Evolutionary conservation across 2,113 vertebrate species (phyloP).

Genomic region (Sisor rabdophorus): DNA sequence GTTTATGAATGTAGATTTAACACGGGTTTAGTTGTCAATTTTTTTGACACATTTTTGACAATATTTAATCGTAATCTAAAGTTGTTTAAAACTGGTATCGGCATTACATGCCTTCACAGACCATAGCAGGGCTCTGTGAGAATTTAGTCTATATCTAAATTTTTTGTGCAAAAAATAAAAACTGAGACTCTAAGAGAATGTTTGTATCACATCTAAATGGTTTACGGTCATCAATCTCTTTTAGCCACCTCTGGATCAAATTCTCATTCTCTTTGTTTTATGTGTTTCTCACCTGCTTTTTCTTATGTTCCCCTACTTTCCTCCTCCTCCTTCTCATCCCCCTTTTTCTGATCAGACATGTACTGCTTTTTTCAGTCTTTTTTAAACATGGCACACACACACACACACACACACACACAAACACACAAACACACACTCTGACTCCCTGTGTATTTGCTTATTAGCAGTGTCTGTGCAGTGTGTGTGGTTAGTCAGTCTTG

Average conservation of each 20-base stretch:
- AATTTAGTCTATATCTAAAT: background rate
- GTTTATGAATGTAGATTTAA: background rate
- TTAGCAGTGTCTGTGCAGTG: slow-evolving; percentile 30
- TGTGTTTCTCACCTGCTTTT: slow-evolving; percentile 16
- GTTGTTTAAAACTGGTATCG: background rate
- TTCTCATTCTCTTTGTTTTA: slow-evolving; percentile 28
- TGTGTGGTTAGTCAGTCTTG: slow-evolving; percentile 32
- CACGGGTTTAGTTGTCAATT: background rate
- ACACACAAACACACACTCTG: slow-evolving; percentile 12
- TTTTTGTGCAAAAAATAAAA: slow-evolving; percentile 27
- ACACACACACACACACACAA: slow-evolving; percentile 12
- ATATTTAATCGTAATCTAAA: slow-evolving; percentile 28
- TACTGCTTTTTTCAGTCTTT: slow-evolving; percentile 21
- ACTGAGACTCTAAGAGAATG: slow-evolving; percentile 19
- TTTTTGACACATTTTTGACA: too few species aligned
- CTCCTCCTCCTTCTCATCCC: slow-evolving; percentile 18
- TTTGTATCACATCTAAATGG: slow-evolving; percentile 32
- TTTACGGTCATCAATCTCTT: slow-evolving; percentile 24
- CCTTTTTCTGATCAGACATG: slow-evolving; percentile 24
- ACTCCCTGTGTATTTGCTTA: slow-evolving; percentile 14
- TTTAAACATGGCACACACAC: slow-evolving; percentile 26
- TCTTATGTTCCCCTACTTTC: background rate
- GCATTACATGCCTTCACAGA: background rate
- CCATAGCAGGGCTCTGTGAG: background rate
- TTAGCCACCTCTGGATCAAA: slow-evolving; percentile 26